These are phyloP conservation scores for Leptodirus hochenwartii DNA, from an alignment of 2,888 invertebrate genomes.

Conservation along the genomic window DNA sequence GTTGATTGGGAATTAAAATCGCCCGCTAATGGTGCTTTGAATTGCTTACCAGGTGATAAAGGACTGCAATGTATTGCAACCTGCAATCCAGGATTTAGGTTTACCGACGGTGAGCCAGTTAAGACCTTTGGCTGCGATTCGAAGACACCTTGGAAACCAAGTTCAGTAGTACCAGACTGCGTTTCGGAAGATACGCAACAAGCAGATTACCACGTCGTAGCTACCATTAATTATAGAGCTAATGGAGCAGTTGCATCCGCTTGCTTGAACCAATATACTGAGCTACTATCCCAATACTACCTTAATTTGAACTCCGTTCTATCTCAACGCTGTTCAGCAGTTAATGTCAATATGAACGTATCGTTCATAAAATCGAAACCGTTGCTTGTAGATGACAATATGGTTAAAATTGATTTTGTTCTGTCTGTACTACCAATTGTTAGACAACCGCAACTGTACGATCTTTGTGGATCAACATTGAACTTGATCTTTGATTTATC, in stretches of 20 bases:
- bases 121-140: slow-evolving; percentile 76
- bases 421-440: slow-evolving; percentile 75
- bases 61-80: slow-evolving; percentile 80
- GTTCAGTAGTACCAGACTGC: slow-evolving; percentile 83
- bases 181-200: slow-evolving; percentile 90
- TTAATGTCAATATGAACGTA: slow-evolving; percentile 88
- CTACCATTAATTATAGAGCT: slow-evolving; percentile 71
- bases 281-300: slow-evolving; percentile 65
- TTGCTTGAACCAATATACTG: slow-evolving; percentile 73
- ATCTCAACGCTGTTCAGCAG: slow-evolving; percentile 83
- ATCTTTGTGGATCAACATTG: slow-evolving; percentile 84
- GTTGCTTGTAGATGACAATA: slow-evolving; percentile 66
- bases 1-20: slow-evolving; percentile 87
- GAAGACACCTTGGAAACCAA: slow-evolving; percentile 69
- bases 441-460: slow-evolving; percentile 80
- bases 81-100: slow-evolving; percentile 73
- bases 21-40: slow-evolving; percentile 75
- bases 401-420: slow-evolving; percentile 78
- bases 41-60: slow-evolving; percentile 66
- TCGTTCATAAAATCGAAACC: slow-evolving; percentile 71
- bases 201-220: slow-evolving; percentile 83
- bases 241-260: slow-evolving; percentile 75
- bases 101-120: slow-evolving; percentile 76
- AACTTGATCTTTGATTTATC: slow-evolving; percentile 86
- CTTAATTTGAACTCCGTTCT: slow-evolving; percentile 59